Evolutionary conservation across 2,888 invertebrate genomes (phyloP), one percentile per base, ranked within the genome.

Genomic region (Isoperla grammatica): DNA sequence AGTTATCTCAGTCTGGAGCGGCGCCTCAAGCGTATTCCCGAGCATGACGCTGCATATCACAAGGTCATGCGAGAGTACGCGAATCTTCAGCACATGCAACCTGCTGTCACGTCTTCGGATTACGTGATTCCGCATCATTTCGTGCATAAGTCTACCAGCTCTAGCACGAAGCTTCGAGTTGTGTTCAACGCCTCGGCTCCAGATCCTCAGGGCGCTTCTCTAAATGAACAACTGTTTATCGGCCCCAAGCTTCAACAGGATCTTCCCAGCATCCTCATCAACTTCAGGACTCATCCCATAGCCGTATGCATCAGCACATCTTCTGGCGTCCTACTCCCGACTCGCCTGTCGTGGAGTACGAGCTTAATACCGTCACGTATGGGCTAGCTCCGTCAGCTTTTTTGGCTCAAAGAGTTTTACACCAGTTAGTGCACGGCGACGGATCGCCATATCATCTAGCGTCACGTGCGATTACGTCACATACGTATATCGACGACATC

Each of bases 401-500:
- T 49, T 39, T 64, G 2, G 65, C 69, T 1, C 59, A 60, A 12
- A 23, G 66, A 22, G 62, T 63, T 9, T 42, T 68, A 1, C 54
- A 64, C 29, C 65, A 66, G 42, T 50, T 69, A 9, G 64, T 62
- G 1, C n/a, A 49, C 0, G 63, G 65, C 40, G 66, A 66, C 22
- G 40, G 59, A 40, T 3, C 39, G 35, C 0, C 65, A 59, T 56
- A n/a, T n/a, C 67, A 68, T 1, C n/a, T 60, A 1, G 65, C 65
- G 12, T 48, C 66, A 1, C 11, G 57, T 15, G 59, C 59, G 8
- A 15, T 68, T 5, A 11, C 17, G 2, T 11, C 54, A 0, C 61
- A 66, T 9, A 65, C 66, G 2, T 69, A 70, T 19, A 66, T 70
- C 1, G 68, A 71, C 58, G 69, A 69, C 58, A 40, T 64, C 1